Percentiles rank a stretch among this genome's conserved stretches.
phyloP scores from a whole-genome alignment of 2,113 vertebrate genomes.

The Syngnathus floridae region DNA sequence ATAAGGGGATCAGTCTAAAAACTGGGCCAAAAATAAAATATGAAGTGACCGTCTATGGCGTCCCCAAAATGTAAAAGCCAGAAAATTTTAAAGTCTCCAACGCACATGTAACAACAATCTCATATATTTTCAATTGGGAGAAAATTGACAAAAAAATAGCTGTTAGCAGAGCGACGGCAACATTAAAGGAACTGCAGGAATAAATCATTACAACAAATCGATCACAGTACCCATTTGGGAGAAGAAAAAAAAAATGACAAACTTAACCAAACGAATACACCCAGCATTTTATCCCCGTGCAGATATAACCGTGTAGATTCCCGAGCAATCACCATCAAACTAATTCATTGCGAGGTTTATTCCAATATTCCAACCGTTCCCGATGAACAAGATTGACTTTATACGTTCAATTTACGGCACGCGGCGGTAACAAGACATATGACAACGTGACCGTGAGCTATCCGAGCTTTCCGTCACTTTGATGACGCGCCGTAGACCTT shows the following conservation, averaged over 20 bases:
- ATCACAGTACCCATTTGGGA: neutral
- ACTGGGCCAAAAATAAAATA: too few relatives aligned
- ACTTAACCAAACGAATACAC: neutral
- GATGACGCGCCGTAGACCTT: constrained; percentile 5
- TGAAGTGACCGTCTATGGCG: too few relatives aligned
- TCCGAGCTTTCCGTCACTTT: neutral
- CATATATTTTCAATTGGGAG: too few relatives aligned
- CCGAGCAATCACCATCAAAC: neutral
- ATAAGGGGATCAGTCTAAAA: too few relatives aligned
- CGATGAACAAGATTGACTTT: neutral
- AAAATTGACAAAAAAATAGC: too few relatives aligned
- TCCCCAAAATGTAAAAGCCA: too few relatives aligned
- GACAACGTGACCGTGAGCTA: constrained; percentile 5
- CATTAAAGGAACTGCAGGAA: neutral
- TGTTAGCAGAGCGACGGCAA: too few relatives aligned
- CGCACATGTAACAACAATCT: too few relatives aligned
- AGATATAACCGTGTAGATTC: neutral
- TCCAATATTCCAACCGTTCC: neutral
- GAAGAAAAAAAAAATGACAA: too few relatives aligned
- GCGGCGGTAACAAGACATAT: constrained; percentile 1
- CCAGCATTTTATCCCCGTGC: neutral
- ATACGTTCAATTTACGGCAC: neutral
- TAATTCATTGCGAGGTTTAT: neutral
- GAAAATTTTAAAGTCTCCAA: too few relatives aligned
- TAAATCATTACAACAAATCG: neutral